phyloP scores from a whole-genome alignment of 1,140 invertebrate genomes.

The Stegodyphus dumicola region DNA sequence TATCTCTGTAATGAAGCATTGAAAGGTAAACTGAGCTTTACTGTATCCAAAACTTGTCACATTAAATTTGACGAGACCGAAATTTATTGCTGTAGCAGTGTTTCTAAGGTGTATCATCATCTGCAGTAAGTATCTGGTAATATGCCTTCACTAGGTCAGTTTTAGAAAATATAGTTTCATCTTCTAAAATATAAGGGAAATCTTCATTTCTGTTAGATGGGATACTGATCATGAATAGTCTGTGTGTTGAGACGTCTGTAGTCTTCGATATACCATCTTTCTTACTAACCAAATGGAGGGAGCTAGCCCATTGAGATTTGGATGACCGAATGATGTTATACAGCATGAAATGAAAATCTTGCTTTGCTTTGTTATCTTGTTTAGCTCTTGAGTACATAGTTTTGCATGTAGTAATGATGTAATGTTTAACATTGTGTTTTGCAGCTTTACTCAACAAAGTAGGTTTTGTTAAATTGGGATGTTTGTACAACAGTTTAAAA shows the following conservation, averaged over 20 bases:
- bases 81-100: constrained; percentile 12
- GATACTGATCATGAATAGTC: constrained; percentile 57
- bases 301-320: constrained; percentile 69
- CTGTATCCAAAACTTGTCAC: background rate
- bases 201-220: constrained; percentile 50
- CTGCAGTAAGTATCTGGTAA: constrained; percentile 44
- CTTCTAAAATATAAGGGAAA: constrained; percentile 26
- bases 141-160: constrained; percentile 50
- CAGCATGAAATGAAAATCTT: constrained; percentile 60
- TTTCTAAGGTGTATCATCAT: background rate
- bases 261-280: constrained; percentile 67
- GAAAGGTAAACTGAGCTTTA: constrained; percentile 11
- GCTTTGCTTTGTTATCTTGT: constrained; percentile 34
- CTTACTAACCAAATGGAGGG: constrained; percentile 71
- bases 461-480: background rate
- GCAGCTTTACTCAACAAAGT: background rate
- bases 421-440: constrained; percentile 15
- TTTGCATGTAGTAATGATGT: constrained; percentile 27
- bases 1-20: constrained; percentile 14
- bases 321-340: constrained; percentile 70
- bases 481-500: background rate
- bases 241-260: constrained; percentile 42
- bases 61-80: constrained; percentile 10
- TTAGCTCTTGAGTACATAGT: background rate
- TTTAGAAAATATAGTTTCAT: background rate